These are phyloP conservation scores for Pongo abelii DNA, from an alignment of 2,113 vertebrate species.

Conservation along the genomic window DNA sequence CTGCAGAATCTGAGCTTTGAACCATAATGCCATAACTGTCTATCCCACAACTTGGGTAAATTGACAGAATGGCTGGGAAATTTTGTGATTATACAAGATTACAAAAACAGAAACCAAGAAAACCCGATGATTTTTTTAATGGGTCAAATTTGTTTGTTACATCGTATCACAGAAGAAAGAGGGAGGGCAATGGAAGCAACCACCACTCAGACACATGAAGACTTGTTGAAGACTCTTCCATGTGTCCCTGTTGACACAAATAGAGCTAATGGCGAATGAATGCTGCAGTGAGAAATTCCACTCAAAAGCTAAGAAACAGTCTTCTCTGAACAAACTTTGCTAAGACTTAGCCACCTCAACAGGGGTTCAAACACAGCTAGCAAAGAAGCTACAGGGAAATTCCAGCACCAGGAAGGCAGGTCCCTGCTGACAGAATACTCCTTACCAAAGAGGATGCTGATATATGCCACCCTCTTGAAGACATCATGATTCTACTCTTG, in stretches of 20 bases:
- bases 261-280: not conserved
- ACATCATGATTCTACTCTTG: not conserved
- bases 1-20: not conserved
- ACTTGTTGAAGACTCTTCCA: not conserved
- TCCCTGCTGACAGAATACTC: not conserved
- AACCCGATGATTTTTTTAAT: not conserved
- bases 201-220: not conserved
- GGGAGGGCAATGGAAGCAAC: not conserved
- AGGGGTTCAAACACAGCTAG: not conserved
- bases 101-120: not conserved
- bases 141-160: not conserved
- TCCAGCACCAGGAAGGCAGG: not conserved
- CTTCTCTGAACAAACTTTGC: not conserved
- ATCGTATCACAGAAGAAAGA: not conserved
- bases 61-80: not conserved
- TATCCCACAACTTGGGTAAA: not conserved
- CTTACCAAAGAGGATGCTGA: not conserved
- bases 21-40: not conserved
- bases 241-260: not conserved
- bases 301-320: not conserved
- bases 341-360: not conserved
- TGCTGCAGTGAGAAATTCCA: not conserved
- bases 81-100: not conserved
- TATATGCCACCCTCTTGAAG: not conserved
- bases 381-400: not conserved